Base-by-base conservation (phyloP, 2,888 invertebrate species). In the Netelia virgata region DNA sequence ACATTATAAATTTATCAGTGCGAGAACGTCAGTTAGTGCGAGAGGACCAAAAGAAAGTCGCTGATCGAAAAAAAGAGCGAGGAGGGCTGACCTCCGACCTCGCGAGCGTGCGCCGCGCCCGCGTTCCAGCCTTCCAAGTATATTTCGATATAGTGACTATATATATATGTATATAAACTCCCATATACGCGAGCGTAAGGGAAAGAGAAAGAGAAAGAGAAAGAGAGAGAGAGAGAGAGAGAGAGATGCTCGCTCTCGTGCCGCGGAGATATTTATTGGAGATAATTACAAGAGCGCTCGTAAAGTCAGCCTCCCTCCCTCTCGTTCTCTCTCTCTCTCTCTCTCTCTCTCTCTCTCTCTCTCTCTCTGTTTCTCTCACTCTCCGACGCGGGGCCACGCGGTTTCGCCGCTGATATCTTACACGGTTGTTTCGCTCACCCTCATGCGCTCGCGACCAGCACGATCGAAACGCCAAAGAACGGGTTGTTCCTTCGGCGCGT, bases 201-300 rank as follows among this genome's bases (percentile, higher is more conserved):
- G 41, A 47, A 14, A 6, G 43, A 43, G 68, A 47, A 14, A 43
- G 47, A 47, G 20, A 66, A 11, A 66, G 47, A 11, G 43, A 68
- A 36, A 55, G 55, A 11, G 50, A 47, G 36, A 50, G 63, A 74
- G 47, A 47, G 63, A 76, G 76, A 69, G 61, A 50, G 50, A 69
- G 61, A 78, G 70, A 78, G 78, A 70, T 53, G 53, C 63, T 77
- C 89, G 90, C 90, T 92, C 92, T 92, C 92, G 91, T 92, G 92
- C 92, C 92, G 91, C 90, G 90, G 90, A 93, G 93, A 93, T 93
- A 93, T 93, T 93, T 93, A 93, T 93, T 93, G 93, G 88, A 93
- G 93, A 93, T 93, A 93, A 93, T 93, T 93, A 93, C 92, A 92
- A 92, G 93, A 92, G 91, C 91, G 93, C 90, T 93, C 93, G 92